Evolutionary conservation across 92 coral and sea anemone species (phyloP).

Genomic region (Chrysogorgia sp.): DNA sequence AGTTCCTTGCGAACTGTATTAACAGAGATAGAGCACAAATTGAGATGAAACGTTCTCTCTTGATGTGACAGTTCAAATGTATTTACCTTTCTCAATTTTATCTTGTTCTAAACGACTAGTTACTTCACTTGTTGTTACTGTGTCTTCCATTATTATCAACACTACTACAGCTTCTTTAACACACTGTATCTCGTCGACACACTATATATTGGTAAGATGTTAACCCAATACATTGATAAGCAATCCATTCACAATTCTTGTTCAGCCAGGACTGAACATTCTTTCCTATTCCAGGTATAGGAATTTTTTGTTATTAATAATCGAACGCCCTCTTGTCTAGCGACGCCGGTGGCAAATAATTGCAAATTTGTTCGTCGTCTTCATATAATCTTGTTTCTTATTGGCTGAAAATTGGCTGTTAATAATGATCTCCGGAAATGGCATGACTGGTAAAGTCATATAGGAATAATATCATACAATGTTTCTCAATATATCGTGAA

Average conservation of each 20-base stretch:
- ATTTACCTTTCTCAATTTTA: conserved; percentile 33
- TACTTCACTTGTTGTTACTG: neutral
- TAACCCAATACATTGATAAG: neutral
- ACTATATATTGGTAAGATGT: too few relatives aligned
- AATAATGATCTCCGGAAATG: neutral
- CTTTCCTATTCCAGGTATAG: conserved; percentile 3
- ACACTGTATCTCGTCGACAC: conserved; percentile 9
- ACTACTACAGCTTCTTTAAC: conserved; percentile 8
- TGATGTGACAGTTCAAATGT: neutral
- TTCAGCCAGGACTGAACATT: neutral
- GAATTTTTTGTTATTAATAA: conserved; percentile 32
- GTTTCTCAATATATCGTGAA: neutral
- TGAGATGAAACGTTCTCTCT: neutral
- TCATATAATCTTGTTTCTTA: neutral
- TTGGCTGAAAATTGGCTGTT: neutral
- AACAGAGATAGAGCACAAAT: too few relatives aligned
- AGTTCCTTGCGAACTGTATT: conserved; percentile 85
- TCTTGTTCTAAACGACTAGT: conserved; percentile 12
- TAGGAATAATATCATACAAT: neutral
- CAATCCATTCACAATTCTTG: neutral
- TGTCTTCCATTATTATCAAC: conserved; percentile 16
- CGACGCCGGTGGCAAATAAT: neutral
- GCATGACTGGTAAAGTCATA: neutral
- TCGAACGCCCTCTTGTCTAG: conserved; percentile 33
- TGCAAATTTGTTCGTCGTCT: neutral